Conservation (phyloP, 2,113 vertebrate species). For the Thomomys bottae region DNA sequence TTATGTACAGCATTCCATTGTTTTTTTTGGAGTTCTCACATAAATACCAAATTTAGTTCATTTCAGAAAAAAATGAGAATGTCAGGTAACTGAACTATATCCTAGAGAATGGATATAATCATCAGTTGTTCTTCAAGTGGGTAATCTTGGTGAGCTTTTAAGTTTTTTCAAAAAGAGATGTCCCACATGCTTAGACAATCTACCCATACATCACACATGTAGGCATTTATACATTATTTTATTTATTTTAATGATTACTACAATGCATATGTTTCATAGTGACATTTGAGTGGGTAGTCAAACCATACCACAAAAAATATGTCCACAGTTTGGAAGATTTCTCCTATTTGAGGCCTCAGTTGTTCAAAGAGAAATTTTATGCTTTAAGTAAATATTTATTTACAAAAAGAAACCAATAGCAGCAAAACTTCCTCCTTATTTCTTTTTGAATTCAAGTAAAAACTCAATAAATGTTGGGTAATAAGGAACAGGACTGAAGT, state of each 20-base stretch:
- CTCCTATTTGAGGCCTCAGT: slow-evolving; percentile 32
- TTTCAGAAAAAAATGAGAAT: not conserved
- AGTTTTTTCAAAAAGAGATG: slow-evolving; percentile 41
- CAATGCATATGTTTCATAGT: slow-evolving; percentile 39
- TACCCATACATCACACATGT: not conserved
- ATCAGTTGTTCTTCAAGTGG: not conserved
- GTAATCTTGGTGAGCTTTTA: not conserved
- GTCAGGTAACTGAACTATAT: not conserved
- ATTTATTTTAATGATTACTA: slow-evolving; percentile 53
- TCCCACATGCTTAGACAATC: not conserved
- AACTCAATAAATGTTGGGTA: slow-evolving; percentile 77
- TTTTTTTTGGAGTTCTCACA: slow-evolving; percentile 8
- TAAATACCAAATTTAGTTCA: slow-evolving; percentile 40
- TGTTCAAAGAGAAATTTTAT: slow-evolving; percentile 70
- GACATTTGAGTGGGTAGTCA: slow-evolving; percentile 36
- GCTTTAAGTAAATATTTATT: slow-evolving; percentile 69
- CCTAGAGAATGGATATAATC: not conserved
- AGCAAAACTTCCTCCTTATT: slow-evolving; percentile 57
- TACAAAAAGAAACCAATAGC: slow-evolving; percentile 67
- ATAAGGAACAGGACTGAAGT: slow-evolving; percentile 76
- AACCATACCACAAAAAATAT: slow-evolving; percentile 47
- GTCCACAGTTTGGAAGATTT: not conserved
- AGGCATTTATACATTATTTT: slow-evolving; percentile 36
- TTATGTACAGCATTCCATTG: not conserved
- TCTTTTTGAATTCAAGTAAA: slow-evolving; percentile 72